Evolutionary conservation across 2,113 vertebrate species (phyloP), one percentile per base, ranked within the genome.

Genomic region (Aplodontia rufa): DNA sequence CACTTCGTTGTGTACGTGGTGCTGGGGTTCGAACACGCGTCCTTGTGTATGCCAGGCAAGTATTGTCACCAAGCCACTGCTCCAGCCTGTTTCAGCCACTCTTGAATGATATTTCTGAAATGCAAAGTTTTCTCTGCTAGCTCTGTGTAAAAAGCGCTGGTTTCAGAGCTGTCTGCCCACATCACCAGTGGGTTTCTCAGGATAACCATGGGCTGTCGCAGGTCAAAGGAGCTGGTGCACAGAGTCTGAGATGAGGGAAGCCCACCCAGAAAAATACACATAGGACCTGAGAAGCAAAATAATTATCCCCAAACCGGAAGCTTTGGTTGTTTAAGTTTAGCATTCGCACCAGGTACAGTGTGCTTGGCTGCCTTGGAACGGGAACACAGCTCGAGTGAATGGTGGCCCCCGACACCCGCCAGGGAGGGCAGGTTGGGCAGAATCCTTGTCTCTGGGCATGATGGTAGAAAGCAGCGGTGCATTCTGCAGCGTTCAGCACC

Each of bases 301-400:
- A 90, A 68, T 19, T 28, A 4, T 60, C 78, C 55, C 35, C 19
- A 6, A 20, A 37, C 55, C 53, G 28, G 20, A 11, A 75, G 1
- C 72, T 42, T 60, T 68, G 35, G 13, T 26, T 60, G 24, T 35
- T 24, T 53, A 81, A 51, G 62, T 40, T 58, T 16, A 71, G n/a
- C 3, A 2, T 49, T 24, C 66, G 26, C 11, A 3, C 20, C 5
- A 11, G 17, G 40, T 55, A 45, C 28, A 42, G 2, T 4, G 1
- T 6, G 26, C 3, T 3, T 76, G 90, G 60, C 78, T 24, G 45
- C 37, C 53, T 8, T 6, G 42, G 30, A 68, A 37, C 35, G 24
- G 3, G 30, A 26, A 30, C 14, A 28, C 69, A 28, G 58, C 6
- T 14, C n/a, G 47, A 0, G 14, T 14, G 20, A 62, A 42, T 3